Conservation (phyloP, 2,797 vertebrate species). For the Bufotes viridis region DNA sequence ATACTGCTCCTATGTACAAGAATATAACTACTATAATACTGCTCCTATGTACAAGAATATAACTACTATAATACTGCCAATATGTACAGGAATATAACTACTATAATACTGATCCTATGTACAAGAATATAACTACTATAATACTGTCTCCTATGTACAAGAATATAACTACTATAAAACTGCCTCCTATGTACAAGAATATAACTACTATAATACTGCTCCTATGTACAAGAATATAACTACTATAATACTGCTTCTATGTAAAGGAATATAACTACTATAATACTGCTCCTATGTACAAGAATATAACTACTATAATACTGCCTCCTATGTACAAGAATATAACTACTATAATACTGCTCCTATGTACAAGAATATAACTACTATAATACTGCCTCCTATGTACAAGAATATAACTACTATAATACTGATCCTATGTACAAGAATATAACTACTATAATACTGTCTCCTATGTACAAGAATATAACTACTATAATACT, state of each 20-base stretch:
- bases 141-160: neutral
- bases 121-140: conserved; percentile 10
- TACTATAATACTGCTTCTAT: no score
- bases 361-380: no score
- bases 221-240: no score
- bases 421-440: neutral
- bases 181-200: neutral
- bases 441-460: conserved; percentile 20
- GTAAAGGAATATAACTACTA: no score
- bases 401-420: no score
- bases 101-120: neutral
- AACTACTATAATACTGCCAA: neutral
- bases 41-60: neutral
- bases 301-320: no score
- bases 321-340: no score
- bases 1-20: neutral
- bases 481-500: conserved; percentile 2
- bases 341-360: no score
- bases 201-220: no score
- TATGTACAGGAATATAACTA: conserved; percentile 15
- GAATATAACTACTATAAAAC: conserved; percentile 24
- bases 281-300: no score
- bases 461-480: neutral
- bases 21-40: neutral
- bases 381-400: no score